These are phyloP conservation scores for Echinometra lucunter DNA, from an alignment of 53 echinoderm and acorn worm genomes.

Conservation along the genomic window DNA sequence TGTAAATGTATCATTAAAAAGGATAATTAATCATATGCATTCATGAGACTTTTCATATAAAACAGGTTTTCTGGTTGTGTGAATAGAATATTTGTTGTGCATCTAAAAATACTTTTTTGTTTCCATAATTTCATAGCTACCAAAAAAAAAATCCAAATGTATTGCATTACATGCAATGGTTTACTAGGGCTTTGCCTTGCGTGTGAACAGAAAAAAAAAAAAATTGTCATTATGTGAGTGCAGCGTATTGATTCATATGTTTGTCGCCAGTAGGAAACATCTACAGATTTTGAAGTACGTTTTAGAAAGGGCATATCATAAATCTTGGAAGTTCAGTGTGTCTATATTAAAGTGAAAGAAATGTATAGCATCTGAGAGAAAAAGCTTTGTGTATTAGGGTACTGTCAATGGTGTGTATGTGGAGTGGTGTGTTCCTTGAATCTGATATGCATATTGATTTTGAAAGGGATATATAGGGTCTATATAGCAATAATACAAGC, in stretches of 20 bases:
- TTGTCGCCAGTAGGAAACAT: not conserved
- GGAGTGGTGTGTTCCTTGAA: not conserved
- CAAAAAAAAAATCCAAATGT: too few relatives aligned
- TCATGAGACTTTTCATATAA: too few relatives aligned
- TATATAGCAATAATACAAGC: not conserved
- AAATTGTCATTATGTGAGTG: not conserved
- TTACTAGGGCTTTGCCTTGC: not conserved
- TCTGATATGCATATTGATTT: not conserved
- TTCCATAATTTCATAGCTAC: too few relatives aligned
- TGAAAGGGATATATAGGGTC: not conserved
- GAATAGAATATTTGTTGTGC: not conserved
- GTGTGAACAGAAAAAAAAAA: not conserved
- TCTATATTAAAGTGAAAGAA: not conserved
- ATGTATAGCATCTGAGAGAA: not conserved
- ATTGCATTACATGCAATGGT: not conserved
- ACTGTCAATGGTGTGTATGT: not conserved
- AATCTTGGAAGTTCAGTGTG: not conserved
- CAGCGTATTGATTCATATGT: slow-evolving; percentile 14
- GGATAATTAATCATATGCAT: too few relatives aligned
- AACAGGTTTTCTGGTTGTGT: not conserved
- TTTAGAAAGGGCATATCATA: slow-evolving; percentile 13
- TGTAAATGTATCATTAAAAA: too few relatives aligned
- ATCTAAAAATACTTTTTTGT: not conserved
- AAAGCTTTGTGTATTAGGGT: not conserved
- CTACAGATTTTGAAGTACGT: not conserved